These are phyloP conservation scores for Leptodactylus fallax DNA, from an alignment of 2,797 vertebrate genomes.

Conservation along the genomic window DNA sequence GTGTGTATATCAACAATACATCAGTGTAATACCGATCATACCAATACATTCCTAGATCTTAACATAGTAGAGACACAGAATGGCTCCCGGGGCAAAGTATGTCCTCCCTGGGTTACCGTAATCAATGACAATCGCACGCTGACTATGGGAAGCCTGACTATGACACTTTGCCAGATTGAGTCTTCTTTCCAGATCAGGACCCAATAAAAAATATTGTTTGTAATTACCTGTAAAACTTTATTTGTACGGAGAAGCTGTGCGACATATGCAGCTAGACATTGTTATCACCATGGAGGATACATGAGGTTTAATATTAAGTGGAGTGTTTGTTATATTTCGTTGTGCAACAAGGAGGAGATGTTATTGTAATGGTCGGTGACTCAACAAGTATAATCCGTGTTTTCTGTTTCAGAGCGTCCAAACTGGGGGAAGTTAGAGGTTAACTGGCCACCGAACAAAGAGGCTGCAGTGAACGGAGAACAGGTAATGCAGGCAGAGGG, in stretches of 20 bases:
- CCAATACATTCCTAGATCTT: not conserved
- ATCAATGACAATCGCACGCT: no score
- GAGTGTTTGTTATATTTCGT: not conserved
- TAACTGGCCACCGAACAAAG: slow-evolving; percentile 51
- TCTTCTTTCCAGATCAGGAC: not conserved
- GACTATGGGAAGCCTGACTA: not conserved
- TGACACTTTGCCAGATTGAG: not conserved
- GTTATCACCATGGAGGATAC: not conserved
- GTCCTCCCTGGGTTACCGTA: no score
- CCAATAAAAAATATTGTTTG: not conserved
- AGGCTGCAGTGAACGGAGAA: not conserved
- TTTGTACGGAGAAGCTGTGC: no score
- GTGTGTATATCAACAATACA: not conserved
- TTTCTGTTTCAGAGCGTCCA: slow-evolving; percentile 40
- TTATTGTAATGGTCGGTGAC: not conserved
- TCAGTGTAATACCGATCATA: not conserved
- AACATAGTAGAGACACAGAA: not conserved
- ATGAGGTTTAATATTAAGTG: not conserved
- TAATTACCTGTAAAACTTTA: no score
- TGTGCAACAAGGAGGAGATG: slow-evolving; percentile 4
- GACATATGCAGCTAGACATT: not conserved
- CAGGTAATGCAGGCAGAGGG: slow-evolving; percentile 3
- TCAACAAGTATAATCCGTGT: not conserved
- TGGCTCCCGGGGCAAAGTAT: no score
- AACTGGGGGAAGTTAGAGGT: slow-evolving; percentile 46